Conservation (phyloP, 2,797 vertebrate species). For the Gila robusta region DNA sequence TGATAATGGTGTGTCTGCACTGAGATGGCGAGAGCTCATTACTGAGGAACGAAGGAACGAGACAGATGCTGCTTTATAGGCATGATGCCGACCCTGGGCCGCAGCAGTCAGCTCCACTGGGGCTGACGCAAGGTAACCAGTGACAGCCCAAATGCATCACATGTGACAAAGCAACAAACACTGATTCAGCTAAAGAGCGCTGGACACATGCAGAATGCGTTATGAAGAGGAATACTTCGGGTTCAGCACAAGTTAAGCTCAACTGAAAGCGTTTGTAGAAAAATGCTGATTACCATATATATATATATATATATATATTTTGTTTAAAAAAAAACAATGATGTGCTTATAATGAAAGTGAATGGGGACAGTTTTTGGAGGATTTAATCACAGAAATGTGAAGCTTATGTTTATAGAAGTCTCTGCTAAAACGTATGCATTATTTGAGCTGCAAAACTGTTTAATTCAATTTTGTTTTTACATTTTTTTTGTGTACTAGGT, state of each 20-base stretch:
- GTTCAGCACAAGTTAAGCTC: neutral
- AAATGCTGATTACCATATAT: neutral
- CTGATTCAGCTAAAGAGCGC: neutral
- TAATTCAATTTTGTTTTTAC: too few species aligned
- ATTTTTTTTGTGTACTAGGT: neutral
- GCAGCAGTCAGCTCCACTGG: slow-evolving; percentile 13
- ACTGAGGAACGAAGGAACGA: slow-evolving; percentile 7
- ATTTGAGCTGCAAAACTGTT: too few species aligned
- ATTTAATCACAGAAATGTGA: neutral
- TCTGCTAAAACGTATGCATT: neutral
- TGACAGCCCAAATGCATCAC: slow-evolving; percentile 32
- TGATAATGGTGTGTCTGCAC: neutral
- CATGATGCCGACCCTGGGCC: neutral
- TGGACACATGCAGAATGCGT: neutral
- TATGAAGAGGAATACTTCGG: neutral
- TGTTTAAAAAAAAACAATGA: too few species aligned
- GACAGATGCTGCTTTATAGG: slow-evolving; percentile 40
- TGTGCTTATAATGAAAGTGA: neutral
- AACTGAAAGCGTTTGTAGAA: neutral
- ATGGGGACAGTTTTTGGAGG: neutral
- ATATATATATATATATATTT: too few species aligned
- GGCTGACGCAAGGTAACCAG: slow-evolving; percentile 1
- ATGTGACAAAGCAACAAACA: neutral
- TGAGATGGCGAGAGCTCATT: slow-evolving; percentile 14
- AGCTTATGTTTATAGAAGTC: neutral